phyloP scores from a whole-genome alignment of 2,113 vertebrate species.

The Lagopus leucura region DNA sequence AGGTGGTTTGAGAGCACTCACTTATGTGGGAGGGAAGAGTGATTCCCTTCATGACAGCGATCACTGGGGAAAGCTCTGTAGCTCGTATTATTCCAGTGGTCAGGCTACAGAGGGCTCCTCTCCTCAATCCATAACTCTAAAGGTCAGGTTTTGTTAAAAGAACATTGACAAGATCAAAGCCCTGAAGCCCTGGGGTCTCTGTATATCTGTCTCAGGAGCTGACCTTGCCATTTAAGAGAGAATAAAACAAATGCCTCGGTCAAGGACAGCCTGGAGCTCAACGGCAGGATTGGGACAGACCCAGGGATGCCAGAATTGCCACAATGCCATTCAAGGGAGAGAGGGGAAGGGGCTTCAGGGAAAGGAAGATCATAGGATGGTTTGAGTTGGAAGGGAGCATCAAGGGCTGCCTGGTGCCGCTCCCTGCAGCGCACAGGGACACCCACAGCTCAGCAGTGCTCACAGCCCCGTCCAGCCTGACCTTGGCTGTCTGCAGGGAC shows the following conservation, averaged over 20 bases:
- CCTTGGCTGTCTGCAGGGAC: too few relatives aligned
- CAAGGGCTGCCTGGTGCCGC: too few relatives aligned
- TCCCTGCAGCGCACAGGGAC: too few relatives aligned
- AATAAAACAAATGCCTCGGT: background rate
- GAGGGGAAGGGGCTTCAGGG: background rate
- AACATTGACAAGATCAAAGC: background rate
- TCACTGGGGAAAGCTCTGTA: background rate
- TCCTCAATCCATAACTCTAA: background rate
- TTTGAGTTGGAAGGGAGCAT: too few relatives aligned
- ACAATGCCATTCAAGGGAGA: background rate
- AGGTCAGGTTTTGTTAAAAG: conserved; percentile 11
- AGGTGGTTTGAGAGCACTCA: background rate
- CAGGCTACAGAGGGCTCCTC: background rate
- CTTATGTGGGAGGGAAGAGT: background rate
- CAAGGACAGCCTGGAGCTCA: too few relatives aligned
- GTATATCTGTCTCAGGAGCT: background rate
- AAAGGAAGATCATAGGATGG: background rate
- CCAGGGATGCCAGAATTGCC: background rate
- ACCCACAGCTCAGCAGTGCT: too few relatives aligned
- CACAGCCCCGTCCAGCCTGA: too few relatives aligned
- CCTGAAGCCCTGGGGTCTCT: background rate
- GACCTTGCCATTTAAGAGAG: background rate
- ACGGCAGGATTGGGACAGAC: background rate
- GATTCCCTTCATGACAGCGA: background rate
- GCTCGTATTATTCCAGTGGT: background rate